Evolutionary conservation across 2,888 invertebrate species (phyloP), one percentile per base, ranked within the genome.

Genomic region (Lordiphosa andalusiaca): DNA sequence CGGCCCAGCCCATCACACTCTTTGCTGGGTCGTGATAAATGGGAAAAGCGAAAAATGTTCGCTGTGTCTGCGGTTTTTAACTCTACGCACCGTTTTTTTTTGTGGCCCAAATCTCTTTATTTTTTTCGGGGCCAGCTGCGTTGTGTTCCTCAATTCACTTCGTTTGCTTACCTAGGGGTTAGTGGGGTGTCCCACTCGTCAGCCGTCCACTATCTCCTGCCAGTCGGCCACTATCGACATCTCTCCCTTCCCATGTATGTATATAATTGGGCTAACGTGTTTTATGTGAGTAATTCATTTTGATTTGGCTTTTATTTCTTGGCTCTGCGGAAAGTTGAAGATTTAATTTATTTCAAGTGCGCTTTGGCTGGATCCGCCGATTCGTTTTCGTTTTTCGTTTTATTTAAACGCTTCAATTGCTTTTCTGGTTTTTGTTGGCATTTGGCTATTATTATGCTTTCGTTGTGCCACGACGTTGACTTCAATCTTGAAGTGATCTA

Each of bases 311-410:
- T 30, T 30, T 30, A 30, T 30, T 42, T 54, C 56, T 38, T 30
- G 46, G 12, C 33, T 47, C 16, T 42, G 39, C 21, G 54, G 55
- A 63, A 65, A 69, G 74, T 83, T 74, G 74, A 76, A 70, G 76
- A 83, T 80, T 81, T 81, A 83, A 81, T 81, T 83, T 81, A 76
- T 80, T 83, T 83, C 59, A 76, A 83, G 83, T 67, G 69, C 59
- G 64, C 62, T 77, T 66, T 67, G 64, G 46, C 44, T 16, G 54
- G 16, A 40, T 57, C 33, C 38, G 30, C 44, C 44, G 70, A 71
- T 73, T 81, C 77, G 69, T 69, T 69, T 69, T 58, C 64, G 25
- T 41, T 56, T 63, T 47, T 33, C 46, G 21, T 36, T 35, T 47
- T 73, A 76, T 77, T 76, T 69, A 67, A 77, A 71, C 76, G 67